A percentile compares a stretch with the other conserved stretches of the same genome.
These are phyloP conservation scores for Eupithecia dodoneata DNA, from an alignment of 2,888 invertebrate species.

Conservation along the genomic window DNA sequence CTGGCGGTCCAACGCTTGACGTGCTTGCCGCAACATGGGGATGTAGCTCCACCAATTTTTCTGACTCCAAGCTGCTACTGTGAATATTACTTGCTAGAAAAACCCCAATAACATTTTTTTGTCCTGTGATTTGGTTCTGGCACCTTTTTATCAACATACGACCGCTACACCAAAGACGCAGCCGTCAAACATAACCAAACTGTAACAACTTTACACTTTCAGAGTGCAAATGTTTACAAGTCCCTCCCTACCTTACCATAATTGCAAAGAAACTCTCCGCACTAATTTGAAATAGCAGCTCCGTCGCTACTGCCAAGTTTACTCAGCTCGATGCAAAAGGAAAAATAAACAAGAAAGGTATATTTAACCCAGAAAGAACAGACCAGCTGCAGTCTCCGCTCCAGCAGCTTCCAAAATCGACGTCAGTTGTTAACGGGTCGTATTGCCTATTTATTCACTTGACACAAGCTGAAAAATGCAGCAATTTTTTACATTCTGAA, in stretches of 20 bases:
- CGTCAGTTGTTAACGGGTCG: slow-evolving; percentile 27
- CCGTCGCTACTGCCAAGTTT: neutral
- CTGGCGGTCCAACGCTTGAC: too few relatives aligned
- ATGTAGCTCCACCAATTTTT: neutral
- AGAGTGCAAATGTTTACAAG: neutral
- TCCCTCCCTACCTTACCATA: neutral
- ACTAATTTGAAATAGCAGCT: slow-evolving; percentile 11
- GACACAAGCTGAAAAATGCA: slow-evolving; percentile 12
- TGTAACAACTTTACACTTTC: neutral
- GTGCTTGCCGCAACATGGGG: neutral
- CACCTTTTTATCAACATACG: too few relatives aligned
- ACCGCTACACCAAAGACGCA: neutral
- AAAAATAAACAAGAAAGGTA: slow-evolving; percentile 23
- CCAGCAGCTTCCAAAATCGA: slow-evolving; percentile 35
- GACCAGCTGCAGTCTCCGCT: slow-evolving; percentile 36
- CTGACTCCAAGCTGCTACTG: neutral
- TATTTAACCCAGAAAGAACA: slow-evolving; percentile 22
- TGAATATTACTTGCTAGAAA: neutral
- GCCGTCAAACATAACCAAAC: neutral
- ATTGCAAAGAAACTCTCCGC: slow-evolving; percentile 5
- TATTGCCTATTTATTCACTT: slow-evolving; percentile 21
- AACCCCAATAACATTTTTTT: neutral
- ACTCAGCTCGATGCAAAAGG: slow-evolving; percentile 15
- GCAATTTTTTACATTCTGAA: neutral
- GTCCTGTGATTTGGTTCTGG: neutral